Evolutionary conservation across 2,113 vertebrate species (phyloP).

Genomic region (Pseudorhombus dupliciocellatus): DNA sequence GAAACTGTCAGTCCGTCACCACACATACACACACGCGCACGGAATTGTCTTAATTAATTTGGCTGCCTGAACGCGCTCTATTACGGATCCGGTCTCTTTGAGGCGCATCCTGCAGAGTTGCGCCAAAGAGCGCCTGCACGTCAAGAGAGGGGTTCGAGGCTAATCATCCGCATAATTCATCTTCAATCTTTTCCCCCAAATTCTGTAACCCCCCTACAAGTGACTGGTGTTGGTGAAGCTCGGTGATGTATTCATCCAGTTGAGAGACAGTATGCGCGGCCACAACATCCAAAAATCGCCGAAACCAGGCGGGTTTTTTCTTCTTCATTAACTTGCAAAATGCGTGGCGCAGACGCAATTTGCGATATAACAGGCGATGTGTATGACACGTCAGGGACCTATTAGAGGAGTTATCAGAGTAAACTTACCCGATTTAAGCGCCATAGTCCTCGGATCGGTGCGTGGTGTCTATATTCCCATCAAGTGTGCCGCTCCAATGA

Average conservation of each 20-base stretch:
- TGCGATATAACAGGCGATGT: neutral
- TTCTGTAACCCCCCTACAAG: neutral
- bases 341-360: slow-evolving; percentile 32
- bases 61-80: neutral
- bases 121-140: slow-evolving; percentile 63
- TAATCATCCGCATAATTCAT: slow-evolving; percentile 24
- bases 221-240: neutral
- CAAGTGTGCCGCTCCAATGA: slow-evolving; percentile 68
- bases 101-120: slow-evolving; percentile 62
- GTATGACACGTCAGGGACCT: slow-evolving; percentile 5
- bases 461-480: slow-evolving; percentile 75
- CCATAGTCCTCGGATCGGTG: slow-evolving; percentile 35
- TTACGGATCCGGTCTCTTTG: slow-evolving; percentile 19
- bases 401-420: slow-evolving; percentile 1
- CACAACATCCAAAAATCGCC: slow-evolving; percentile 10
- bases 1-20: slow-evolving; percentile 39
- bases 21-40: slow-evolving; percentile 4
- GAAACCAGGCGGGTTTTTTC: slow-evolving; percentile 28
- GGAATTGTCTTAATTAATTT: neutral
- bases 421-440: slow-evolving; percentile 75
- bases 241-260: neutral
- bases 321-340: slow-evolving; percentile 58
- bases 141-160: slow-evolving; percentile 49
- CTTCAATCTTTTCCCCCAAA: neutral
- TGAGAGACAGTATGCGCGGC: neutral